These are phyloP conservation scores for Operophtera brumata DNA, from an alignment of 2,888 invertebrate species.

Conservation along the genomic window DNA sequence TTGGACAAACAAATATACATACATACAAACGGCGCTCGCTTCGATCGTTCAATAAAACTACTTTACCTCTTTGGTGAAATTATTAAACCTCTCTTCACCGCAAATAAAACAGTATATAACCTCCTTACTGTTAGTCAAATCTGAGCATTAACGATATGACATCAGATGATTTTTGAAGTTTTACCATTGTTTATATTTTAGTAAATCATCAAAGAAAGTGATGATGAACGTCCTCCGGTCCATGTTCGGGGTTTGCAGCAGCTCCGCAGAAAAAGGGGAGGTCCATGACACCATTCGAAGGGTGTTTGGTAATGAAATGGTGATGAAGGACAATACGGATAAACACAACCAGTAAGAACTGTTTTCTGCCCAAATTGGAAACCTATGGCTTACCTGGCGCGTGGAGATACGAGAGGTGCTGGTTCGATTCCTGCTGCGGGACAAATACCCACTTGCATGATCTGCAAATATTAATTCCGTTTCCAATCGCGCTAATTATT, in stretches of 20 bases:
- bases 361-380: no score
- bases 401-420: no score
- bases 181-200: slow-evolving; percentile 10
- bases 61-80: no score
- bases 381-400: no score
- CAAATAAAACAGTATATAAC: not conserved
- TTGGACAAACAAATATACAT: no score
- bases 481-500: no score
- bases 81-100: no score
- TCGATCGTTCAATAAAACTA: no score
- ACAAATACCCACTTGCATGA: no score
- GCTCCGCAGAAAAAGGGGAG: slow-evolving; percentile 66
- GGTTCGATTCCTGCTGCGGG: no score
- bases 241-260: slow-evolving; percentile 73
- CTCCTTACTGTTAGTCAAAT: not conserved
- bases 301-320: slow-evolving; percentile 69
- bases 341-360: slow-evolving; percentile 32
- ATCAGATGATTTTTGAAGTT: slow-evolving; percentile 16
- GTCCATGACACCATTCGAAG: slow-evolving; percentile 64
- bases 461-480: no score
- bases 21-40: no score
- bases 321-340: slow-evolving; percentile 70
- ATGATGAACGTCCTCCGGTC: slow-evolving; percentile 72
- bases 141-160: not conserved
- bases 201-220: slow-evolving; percentile 4